A percentile compares a stretch with the other conserved stretches of the same genome.
These are phyloP conservation scores for Strix occidentalis DNA, from an alignment of 2,797 vertebrate species.

Conservation along the genomic window DNA sequence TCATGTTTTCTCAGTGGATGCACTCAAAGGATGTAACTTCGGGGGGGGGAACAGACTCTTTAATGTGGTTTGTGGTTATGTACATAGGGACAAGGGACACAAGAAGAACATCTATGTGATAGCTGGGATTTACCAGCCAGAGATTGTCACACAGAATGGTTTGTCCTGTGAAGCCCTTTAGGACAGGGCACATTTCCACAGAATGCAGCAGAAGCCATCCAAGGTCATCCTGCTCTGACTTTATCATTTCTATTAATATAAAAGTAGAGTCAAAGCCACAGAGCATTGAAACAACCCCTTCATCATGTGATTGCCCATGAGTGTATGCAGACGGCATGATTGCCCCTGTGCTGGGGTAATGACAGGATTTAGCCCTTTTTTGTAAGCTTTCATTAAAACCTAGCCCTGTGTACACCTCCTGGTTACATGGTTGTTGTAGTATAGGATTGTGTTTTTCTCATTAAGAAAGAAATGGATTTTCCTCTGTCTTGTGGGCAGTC, in stretches of 20 bases:
- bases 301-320: fast-evolving
- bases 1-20: not conserved
- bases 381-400: not conserved
- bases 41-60: not conserved
- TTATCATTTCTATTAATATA: not conserved
- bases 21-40: not conserved
- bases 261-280: not conserved
- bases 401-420: not conserved
- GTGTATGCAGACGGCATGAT: not conserved
- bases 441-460: not conserved
- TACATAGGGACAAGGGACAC: not conserved
- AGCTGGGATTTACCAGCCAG: not conserved
- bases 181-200: not conserved
- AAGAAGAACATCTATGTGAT: not conserved
- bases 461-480: not conserved
- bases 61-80: not conserved
- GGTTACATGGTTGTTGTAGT: not conserved
- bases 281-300: not conserved
- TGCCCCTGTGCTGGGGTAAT: not conserved
- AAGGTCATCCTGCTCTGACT: not conserved
- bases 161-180: not conserved
- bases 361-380: not conserved
- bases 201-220: not conserved
- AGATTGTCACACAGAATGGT: fast-evolving
- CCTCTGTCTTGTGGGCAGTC: not conserved